Evolutionary conservation across 2,888 invertebrate species (phyloP).

Genomic region (Invenusta paracnida): DNA sequence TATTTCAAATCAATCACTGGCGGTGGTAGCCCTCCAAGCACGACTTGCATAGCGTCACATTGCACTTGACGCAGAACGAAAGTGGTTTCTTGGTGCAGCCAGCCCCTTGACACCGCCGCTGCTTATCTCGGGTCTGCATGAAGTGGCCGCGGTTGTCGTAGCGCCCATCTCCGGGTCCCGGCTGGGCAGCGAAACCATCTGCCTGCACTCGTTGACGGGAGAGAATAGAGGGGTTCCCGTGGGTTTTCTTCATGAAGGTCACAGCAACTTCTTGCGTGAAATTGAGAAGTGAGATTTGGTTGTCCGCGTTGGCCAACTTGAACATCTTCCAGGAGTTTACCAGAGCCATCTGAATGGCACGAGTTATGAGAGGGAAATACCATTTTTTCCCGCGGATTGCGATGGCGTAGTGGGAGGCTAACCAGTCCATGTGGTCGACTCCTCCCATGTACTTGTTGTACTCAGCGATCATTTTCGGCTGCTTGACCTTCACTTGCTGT

Average conservation of each 20-base stretch:
- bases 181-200: neutral
- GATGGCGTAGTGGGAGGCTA: constrained; percentile 31
- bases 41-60: constrained; percentile 16
- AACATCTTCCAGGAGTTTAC: constrained; percentile 25
- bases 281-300: constrained; percentile 24
- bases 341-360: constrained; percentile 26
- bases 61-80: constrained; percentile 28
- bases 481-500: constrained; percentile 28
- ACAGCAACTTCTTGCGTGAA: constrained; percentile 8
- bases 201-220: constrained; percentile 29
- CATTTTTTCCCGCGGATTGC: constrained; percentile 29
- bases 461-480: constrained; percentile 31
- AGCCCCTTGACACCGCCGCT: constrained; percentile 28
- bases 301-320: constrained; percentile 22
- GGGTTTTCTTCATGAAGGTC: constrained; percentile 27
- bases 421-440: constrained; percentile 29
- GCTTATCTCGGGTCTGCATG: constrained; percentile 26
- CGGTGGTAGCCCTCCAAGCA: constrained; percentile 30
- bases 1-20: constrained; percentile 26
- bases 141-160: constrained; percentile 31
- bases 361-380: constrained; percentile 23
- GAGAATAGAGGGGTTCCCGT: constrained; percentile 9
- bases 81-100: constrained; percentile 17
- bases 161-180: constrained; percentile 21
- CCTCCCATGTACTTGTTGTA: constrained; percentile 27